Base-by-base conservation (phyloP, 1,140 invertebrate genomes). In the Nautilus pompilius region DNA sequence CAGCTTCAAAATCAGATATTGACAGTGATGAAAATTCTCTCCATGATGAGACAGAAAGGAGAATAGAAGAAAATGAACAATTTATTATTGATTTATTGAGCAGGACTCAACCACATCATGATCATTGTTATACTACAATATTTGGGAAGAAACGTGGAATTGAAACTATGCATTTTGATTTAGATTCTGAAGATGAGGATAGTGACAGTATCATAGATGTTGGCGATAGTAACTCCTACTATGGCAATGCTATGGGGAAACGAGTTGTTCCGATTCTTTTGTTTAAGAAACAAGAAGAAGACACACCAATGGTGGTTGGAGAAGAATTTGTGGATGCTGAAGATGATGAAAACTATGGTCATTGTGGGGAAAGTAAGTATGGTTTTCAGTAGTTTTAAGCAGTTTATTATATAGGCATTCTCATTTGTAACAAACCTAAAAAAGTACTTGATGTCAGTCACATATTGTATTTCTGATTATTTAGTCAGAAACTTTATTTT, bases 101-200 rank as follows among this genome's bases (percentile, higher is more conserved):
- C 45, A 66, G 69, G 33, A 70, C 60, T 54, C 73, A 76, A 46
- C 76, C 75, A 6, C 67, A 74, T 60, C 73, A 75, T 62, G 78
- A 80, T 51, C 78, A 80, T 62, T 67, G 70, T 62, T 80, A 80
- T 57, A 80, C 78, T 10, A 76, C 75, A n/a, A 69, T 78, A 54
- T 76, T 76, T 70, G 78, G 78, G 26, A 71, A 71, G 48, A 71
- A 72, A 55, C 70, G 61, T 60, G 65, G 65, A 49, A 63, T 67
- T 29, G 56, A 74, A 22, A 60, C 30, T 8, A 54, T 67, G 17
- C 55, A 63, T 57, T 24, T 61, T 2, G 30, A 63, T 29, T 17
- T 36, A 29, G 49, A 48, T 20, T 62, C 68, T 53, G 63, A 68
- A 34, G 60, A 66, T 24, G 63, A 63, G 30, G 57, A 60, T 17